Evolutionary conservation across 1,140 invertebrate species (phyloP).

Genomic region (Leptopilina clavipes): DNA sequence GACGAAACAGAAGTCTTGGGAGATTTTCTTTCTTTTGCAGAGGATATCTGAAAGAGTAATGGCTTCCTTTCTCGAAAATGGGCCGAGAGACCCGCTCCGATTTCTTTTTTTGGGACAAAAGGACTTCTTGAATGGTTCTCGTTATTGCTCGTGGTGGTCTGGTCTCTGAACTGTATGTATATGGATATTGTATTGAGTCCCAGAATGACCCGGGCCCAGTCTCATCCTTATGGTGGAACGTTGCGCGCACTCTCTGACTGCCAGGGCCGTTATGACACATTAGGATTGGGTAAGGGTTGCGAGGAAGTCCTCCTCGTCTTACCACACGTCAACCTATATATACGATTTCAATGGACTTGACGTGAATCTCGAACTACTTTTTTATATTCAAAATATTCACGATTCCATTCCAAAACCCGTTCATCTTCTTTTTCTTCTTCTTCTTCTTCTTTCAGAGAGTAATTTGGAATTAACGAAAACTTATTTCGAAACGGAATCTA

Average conservation of each 20-base stretch:
- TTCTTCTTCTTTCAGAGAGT: no score
- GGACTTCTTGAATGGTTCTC: slow-evolving; percentile 51
- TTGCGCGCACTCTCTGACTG: background rate
- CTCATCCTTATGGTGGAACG: background rate
- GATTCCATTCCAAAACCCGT: no score
- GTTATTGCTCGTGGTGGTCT: slow-evolving; percentile 51
- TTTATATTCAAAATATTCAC: no score
- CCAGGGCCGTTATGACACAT: background rate
- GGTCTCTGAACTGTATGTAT: background rate
- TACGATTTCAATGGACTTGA: background rate
- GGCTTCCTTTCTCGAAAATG: slow-evolving; percentile 50
- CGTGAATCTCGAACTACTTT: background rate
- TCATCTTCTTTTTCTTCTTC: no score
- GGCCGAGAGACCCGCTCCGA: slow-evolving; percentile 17
- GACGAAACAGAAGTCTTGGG: slow-evolving; percentile 6
- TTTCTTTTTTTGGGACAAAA: slow-evolving; percentile 49
- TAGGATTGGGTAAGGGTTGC: slow-evolving; percentile 57
- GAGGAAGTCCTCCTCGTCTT: background rate
- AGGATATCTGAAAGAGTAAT: slow-evolving; percentile 46
- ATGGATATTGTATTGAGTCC: slow-evolving; percentile 4
- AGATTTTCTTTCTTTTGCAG: slow-evolving; percentile 24
- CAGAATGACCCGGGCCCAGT: slow-evolving; percentile 12
- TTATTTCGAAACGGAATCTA: no score
- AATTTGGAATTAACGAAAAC: no score
- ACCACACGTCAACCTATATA: background rate